phyloP scores from a whole-genome alignment of 2,888 invertebrate species.

The Zaprionus obscuricornis region DNA sequence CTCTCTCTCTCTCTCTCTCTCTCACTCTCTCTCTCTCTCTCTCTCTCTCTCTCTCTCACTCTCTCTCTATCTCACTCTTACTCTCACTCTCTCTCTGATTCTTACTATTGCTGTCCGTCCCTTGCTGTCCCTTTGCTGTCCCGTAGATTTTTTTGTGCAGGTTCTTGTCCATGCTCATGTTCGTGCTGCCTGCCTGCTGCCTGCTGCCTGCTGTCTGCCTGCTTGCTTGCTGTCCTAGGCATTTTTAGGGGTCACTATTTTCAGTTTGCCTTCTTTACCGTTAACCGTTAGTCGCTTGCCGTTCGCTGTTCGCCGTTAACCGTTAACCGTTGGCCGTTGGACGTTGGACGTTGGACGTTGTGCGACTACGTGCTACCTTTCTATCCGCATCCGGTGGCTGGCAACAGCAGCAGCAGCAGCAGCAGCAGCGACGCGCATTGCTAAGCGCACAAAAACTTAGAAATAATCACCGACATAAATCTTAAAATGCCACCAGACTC shows the following conservation, averaged over 20 bases:
- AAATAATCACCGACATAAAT: slow-evolving; percentile 83
- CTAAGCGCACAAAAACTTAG: slow-evolving; percentile 81
- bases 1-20: slow-evolving; percentile 29
- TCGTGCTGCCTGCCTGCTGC: slow-evolving; percentile 15
- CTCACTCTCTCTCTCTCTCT: slow-evolving; percentile 13
- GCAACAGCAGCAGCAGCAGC: not conserved
- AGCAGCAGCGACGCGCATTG: slow-evolving; percentile 48
- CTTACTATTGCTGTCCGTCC: not conserved
- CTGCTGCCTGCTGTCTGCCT: slow-evolving; percentile 1
- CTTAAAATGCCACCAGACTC: slow-evolving; percentile 81
- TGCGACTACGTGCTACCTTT: slow-evolving; percentile 34
- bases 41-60: not conserved
- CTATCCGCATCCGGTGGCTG: not conserved
- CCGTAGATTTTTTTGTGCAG: slow-evolving; percentile 27
- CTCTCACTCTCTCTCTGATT: not conserved
- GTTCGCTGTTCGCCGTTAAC: no score
- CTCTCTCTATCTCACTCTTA: not conserved
- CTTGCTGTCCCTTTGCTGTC: not conserved
- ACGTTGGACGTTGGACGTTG: no score
- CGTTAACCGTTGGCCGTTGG: no score
- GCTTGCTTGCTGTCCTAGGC: slow-evolving; percentile 9
- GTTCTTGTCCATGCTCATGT: slow-evolving; percentile 26
- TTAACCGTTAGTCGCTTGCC: no score
- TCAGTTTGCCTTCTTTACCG: no score
- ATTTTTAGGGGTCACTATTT: no score